Evolutionary conservation across 23 tunicate genomes (phyloP), one percentile per base, ranked within the genome.

Genomic region (Diplosoma virens): DNA sequence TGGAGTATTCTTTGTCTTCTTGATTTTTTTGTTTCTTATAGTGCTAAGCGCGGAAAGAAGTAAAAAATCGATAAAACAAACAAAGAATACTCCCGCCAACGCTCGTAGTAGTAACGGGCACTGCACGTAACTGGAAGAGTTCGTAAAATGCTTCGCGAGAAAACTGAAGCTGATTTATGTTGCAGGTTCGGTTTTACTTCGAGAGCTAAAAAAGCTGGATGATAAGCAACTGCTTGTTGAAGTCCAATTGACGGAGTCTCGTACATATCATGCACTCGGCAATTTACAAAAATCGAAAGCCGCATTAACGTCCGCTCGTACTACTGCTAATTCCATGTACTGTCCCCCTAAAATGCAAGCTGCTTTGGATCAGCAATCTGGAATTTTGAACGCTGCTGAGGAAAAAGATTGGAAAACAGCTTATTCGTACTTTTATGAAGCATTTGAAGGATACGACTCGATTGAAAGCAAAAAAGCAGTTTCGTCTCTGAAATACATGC

Each of bases 331-430:
- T 69, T 91, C 99, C 32, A 95, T 95, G 79, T 95, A 95, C 70
- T 95, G 99, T 41, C 99, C 99, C 2, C 99, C 99, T 3, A 91
- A 92, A 70, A 86, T 89, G 93, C 99, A 95, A 69, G 99, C 99
- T 2, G 83, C 96, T 25, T 82, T 95, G 30, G 99, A 95, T 32
- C 80, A 92, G 33, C 99, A 95, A 46, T 92, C 99, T 0, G 99
- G 99, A 3, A 95, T 95, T 50, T 54, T 95, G 30, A 96, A 95
- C 59, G 99, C 99, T 46, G 99, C 99, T 23, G 96, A 84, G 25
- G 95, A 95, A 37, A 89, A 89, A 41, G 99, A 95, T 66, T 95
- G 99, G 99, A 95, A 95, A 53, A 95, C 99, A 1, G 99, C 99
- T 5, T 95, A 89, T 78, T 89, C 97, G 16, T 95, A 95, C 54